Percentiles rank a stretch among this genome's conserved stretches.
phyloP scores from a whole-genome alignment of 1,140 invertebrate species.

The Plectrocnemia conspersa region DNA sequence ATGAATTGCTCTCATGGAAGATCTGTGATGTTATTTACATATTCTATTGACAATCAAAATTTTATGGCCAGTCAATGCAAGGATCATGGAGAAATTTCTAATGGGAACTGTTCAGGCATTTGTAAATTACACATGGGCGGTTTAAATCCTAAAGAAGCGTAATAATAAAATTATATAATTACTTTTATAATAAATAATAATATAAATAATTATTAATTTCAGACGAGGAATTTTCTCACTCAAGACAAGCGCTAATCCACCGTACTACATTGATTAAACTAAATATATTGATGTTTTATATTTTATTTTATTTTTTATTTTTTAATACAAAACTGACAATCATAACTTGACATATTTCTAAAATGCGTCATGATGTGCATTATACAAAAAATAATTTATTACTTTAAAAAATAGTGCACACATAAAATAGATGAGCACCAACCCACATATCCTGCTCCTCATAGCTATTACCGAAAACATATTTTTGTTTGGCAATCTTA shows the following conservation, averaged over 20 bases:
- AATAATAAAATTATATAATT: constrained; percentile 10
- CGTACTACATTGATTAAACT: constrained; percentile 2
- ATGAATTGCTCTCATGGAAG: constrained; percentile 49
- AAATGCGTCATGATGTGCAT: too few species aligned
- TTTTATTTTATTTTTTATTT: too few species aligned
- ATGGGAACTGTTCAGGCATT: constrained; percentile 37
- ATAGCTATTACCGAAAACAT: too few species aligned
- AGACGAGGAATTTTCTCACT: constrained; percentile 8
- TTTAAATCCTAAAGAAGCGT: constrained; percentile 18
- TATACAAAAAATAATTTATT: too few species aligned
- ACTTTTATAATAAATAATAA: neutral
- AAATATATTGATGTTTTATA: too few species aligned
- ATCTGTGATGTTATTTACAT: constrained; percentile 52
- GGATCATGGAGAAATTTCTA: constrained; percentile 36
- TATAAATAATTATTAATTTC: neutral
- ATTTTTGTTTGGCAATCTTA: too few species aligned
- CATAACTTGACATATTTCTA: too few species aligned
- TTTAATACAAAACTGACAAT: too few species aligned
- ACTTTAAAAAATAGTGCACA: too few species aligned
- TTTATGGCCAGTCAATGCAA: constrained; percentile 44
- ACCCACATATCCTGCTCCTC: too few species aligned
- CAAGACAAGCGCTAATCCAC: constrained; percentile 3
- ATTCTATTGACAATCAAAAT: constrained; percentile 47
- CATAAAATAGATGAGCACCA: too few species aligned
- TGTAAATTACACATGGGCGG: constrained; percentile 40